These are phyloP conservation scores for Rhyacichthys aspro DNA, from an alignment of 2,797 vertebrate species.

Conservation along the genomic window DNA sequence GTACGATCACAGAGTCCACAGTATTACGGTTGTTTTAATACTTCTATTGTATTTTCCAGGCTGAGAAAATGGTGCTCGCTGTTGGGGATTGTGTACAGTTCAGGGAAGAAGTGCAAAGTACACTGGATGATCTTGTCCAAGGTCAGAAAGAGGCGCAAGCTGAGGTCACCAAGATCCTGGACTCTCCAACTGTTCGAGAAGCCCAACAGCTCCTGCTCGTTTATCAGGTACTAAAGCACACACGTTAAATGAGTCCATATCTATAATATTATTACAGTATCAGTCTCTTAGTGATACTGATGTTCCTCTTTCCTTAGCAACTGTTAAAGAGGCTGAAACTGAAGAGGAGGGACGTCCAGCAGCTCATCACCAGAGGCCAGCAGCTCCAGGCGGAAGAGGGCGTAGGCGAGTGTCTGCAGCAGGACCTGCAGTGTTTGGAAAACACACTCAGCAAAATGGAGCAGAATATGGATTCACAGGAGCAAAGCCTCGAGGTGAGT, in stretches of 20 bases:
- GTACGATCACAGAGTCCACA: no score
- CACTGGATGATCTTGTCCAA: conserved; percentile 87
- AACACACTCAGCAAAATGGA: conserved; percentile 86
- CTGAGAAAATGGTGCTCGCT: conserved; percentile 88
- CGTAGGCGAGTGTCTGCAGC: conserved; percentile 78
- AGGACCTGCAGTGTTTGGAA: conserved; percentile 84
- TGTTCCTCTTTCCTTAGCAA: conserved; percentile 78
- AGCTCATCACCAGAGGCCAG: conserved; percentile 86
- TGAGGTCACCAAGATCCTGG: conserved; percentile 86
- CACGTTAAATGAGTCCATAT: no score
- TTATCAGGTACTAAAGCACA: conserved; percentile 86
- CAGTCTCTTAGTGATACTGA: no score
- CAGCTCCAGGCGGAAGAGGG: conserved; percentile 85
- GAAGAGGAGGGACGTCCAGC: conserved; percentile 89
- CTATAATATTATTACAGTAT: no score
- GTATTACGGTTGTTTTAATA: background rate
- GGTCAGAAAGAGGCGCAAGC: conserved; percentile 87
- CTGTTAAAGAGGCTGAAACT: conserved; percentile 86
- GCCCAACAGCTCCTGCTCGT: conserved; percentile 90
- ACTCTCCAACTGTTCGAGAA: conserved; percentile 88
- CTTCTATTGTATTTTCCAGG: conserved; percentile 70
- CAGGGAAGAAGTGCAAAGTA: conserved; percentile 87
- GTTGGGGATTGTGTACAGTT: conserved; percentile 93
- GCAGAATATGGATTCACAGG: conserved; percentile 87
- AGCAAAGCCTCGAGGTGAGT: conserved; percentile 89